Conservation (phyloP, 2,113 vertebrate genomes). For the Bubo scandiacus region DNA sequence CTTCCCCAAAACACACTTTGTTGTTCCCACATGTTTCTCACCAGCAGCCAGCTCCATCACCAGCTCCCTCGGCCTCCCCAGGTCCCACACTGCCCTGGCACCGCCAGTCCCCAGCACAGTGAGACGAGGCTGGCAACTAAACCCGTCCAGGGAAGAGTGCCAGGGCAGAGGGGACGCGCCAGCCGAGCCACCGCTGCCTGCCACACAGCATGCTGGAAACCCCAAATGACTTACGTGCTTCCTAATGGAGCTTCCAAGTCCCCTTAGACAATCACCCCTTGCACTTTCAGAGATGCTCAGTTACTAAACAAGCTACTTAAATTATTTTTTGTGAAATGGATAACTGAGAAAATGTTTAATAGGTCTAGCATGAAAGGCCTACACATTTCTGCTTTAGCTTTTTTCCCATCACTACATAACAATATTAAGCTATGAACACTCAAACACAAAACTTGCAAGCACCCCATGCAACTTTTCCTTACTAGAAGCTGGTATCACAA, state of each 20-base stretch:
- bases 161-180: not conserved
- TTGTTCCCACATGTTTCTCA: not conserved
- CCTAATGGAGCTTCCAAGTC: not conserved
- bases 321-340: not conserved
- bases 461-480: not conserved
- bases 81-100: accelerated
- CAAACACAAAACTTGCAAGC: not conserved
- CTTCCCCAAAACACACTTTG: not conserved
- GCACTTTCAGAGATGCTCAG: not conserved
- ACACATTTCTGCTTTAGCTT: accelerated
- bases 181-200: not conserved
- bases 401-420: not conserved
- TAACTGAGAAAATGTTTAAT: not conserved
- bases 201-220: not conserved
- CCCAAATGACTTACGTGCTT: not conserved
- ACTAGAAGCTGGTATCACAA: not conserved
- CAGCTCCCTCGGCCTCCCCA: not conserved
- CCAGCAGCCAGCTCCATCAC: not conserved
- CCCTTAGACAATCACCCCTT: not conserved
- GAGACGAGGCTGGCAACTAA: not conserved
- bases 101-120: not conserved
- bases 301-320: not conserved
- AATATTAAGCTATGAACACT: not conserved
- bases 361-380: not conserved
- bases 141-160: not conserved